A percentile compares a stretch with the other conserved stretches of the same genome.
Evolutionary conservation across 2,113 vertebrate genomes (phyloP).

Genomic region (Excalfactoria chinensis): DNA sequence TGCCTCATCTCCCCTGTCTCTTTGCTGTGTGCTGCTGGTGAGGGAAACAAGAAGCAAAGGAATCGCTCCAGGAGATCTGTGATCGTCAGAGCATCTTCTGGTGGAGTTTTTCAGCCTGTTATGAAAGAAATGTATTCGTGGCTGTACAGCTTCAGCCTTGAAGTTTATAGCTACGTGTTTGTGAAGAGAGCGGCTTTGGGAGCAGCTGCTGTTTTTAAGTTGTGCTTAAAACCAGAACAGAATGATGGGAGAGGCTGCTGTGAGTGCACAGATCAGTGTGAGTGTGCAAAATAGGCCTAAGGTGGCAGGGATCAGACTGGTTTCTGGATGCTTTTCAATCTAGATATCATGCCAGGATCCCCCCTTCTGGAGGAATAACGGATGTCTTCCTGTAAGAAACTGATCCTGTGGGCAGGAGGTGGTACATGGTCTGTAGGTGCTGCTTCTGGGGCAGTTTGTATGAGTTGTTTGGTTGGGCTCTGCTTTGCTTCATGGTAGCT

Average conservation of each 20-base stretch:
- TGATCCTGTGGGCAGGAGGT: not conserved
- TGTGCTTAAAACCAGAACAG: not conserved
- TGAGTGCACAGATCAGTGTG: not conserved
- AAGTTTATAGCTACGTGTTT: not conserved
- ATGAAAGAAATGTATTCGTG: not conserved
- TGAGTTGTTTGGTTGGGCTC: not conserved
- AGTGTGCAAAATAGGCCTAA: not conserved
- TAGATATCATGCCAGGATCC: rapidly evolving
- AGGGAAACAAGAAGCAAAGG: not conserved
- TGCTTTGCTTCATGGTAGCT: not conserved
- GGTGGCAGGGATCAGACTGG: not conserved
- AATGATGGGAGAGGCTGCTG: not conserved
- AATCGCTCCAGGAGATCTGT: not conserved
- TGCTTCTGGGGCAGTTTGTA: not conserved
- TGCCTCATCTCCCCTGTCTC: not conserved
- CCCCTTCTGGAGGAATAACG: not conserved
- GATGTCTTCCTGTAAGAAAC: not conserved
- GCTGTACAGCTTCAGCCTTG: not conserved
- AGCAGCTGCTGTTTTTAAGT: not conserved
- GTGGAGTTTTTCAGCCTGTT: not conserved
- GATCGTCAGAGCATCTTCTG: not conserved
- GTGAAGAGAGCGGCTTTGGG: not conserved
- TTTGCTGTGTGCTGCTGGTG: not conserved
- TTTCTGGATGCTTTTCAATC: not conserved
- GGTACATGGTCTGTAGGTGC: not conserved